Evolutionary conservation across 2,113 vertebrate genomes (phyloP), one percentile per base, ranked within the genome.

Genomic region (Hippopotamus amphibius): DNA sequence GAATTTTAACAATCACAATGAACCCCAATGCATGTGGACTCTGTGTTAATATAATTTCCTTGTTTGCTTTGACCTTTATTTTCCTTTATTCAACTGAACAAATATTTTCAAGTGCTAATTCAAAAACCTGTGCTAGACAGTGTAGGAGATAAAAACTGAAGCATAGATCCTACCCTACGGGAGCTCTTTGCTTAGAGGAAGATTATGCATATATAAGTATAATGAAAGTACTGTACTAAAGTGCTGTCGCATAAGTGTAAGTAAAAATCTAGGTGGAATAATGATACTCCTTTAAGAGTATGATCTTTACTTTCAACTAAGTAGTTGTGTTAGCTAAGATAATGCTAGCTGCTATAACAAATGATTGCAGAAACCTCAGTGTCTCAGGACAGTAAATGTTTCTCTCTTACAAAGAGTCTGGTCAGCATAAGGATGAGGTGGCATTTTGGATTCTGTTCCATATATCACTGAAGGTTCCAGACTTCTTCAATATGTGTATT

Each of bases 21-120:
- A 85, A 63, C 63, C 19, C 63, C 19, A 80, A 9, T 79, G 17
- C 30, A n/a, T 76, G 13, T 26, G 13, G 61, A 72, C 9, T 92
- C n/a, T 85, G 48, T 33, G 65, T 92, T 72, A 46, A 41, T 85
- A 33, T 21, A 59, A 86, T 66, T 84, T 92, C 59, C 15, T n/a
- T 86, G 11, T 88, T 88, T 63, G 19, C n/a, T 69, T 88, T 63
- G 37, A 57, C 28, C 33, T 96, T 88, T 93, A 43, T 68, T 95
- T 93, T 69, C 11, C 46, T 65, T 82, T 88, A 41, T 94, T 48
- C 50, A 89, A 12, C 48, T 30, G 65, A 57, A 68, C 43, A 59
- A 53, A 82, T 93, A 66, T 55, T 80, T 95, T 93, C 91, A 9
- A 72, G 43, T 33, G 17, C 30, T 80, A 50, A 92, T 80, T 24